Evolutionary conservation across 2,888 invertebrate species (phyloP), one percentile per base, ranked within the genome.

Genomic region (Sepiola atlantica): DNA sequence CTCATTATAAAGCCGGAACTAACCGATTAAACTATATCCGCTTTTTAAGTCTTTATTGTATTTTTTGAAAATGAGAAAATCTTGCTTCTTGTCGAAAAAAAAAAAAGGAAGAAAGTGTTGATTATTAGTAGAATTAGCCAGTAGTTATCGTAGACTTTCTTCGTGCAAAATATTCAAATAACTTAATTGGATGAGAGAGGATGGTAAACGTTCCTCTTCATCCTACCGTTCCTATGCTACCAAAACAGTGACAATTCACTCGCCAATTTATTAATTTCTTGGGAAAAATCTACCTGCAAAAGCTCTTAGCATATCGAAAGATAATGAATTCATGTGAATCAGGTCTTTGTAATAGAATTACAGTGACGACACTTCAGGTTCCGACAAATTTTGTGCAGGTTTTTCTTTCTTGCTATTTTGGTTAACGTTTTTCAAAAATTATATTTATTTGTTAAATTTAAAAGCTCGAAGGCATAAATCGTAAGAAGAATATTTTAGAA

Each of bases 231-330:
- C 77, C 14, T n/a, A 4, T 77, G 77, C 77, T 32, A 12, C 77
- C n/a, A 77, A n/a, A n/a, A 77, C 77, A 77, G 77, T 54, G 92
- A 32, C 90, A 28, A 92, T 92, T 92, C 55, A 92, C 55, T 92
- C 54, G 92, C 55, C 45, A 92, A 92, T n/a, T 92, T 92, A 92
- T 92, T 92, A 92, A 92, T 92, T 92, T 92, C 92, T 92, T 55
- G 55, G 54, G 55, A 92, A 55, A 92, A 92, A 92, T 92, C 55
- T 55, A 92, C 45, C 45, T 92, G 92, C 45, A n/a, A 45, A 55
- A 92, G 24, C 92, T 92, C 45, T 55, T 92, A 55, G 92, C 92
- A 92, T 92, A 92, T 55, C 45, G n/a, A 92, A 92, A 92, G 21
- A 92, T 92, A 92, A 92, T 92, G 92, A 92, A n/a, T 45, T 77